A percentile compares a stretch with the other conserved stretches of the same genome.
These are phyloP conservation scores for Microtus ochrogaster DNA, from an alignment of 2,113 vertebrate species.

Conservation along the genomic window DNA sequence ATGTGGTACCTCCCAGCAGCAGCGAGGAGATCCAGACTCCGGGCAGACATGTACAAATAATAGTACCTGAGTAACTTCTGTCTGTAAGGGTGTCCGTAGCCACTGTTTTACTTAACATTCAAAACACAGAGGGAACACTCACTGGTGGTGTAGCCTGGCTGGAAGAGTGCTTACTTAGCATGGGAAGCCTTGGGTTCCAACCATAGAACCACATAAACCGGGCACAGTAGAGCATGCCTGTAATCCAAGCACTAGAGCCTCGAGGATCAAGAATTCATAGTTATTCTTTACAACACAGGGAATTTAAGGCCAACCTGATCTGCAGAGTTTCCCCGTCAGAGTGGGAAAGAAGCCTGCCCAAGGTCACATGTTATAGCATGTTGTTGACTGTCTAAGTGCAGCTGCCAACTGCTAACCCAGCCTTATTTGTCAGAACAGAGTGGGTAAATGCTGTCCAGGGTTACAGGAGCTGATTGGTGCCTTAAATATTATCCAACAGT, in stretches of 20 bases:
- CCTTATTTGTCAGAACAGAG: neutral
- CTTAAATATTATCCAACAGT: neutral
- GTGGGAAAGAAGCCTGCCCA: neutral
- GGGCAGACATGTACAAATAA: neutral
- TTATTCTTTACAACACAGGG: neutral
- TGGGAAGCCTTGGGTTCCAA: neutral
- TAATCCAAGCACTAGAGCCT: neutral
- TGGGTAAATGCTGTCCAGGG: neutral
- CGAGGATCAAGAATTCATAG: neutral
- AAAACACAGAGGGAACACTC: neutral
- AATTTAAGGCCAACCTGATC: neutral
- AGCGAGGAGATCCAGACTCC: neutral
- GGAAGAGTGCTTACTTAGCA: neutral
- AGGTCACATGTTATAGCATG: neutral
- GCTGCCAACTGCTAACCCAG: neutral
- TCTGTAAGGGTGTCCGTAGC: neutral
- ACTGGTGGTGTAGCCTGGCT: too few relatives aligned
- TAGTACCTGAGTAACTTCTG: neutral
- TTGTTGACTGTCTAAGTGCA: neutral
- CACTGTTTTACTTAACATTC: neutral
- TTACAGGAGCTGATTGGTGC: fast-evolving
- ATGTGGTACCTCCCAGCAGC: neutral
- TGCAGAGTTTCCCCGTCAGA: neutral
- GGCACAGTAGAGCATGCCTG: neutral
- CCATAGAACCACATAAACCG: neutral